phyloP scores from a whole-genome alignment of 1,140 invertebrate genomes.

The Lucilia sericata region DNA sequence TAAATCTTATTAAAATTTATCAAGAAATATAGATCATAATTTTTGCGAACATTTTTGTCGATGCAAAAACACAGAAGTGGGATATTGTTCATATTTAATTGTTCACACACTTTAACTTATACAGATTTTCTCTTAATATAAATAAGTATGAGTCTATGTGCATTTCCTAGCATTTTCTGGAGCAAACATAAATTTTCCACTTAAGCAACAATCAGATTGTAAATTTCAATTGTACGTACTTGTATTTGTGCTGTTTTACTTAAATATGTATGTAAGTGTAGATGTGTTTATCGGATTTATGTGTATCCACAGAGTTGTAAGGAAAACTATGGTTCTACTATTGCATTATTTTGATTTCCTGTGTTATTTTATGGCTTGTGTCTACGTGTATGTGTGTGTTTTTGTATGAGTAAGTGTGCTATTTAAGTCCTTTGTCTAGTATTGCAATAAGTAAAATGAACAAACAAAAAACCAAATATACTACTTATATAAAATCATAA shows the following conservation, averaged over 20 bases:
- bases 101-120: too few species aligned
- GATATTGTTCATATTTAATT: too few species aligned
- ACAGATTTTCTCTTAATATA: background rate
- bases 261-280: too few species aligned
- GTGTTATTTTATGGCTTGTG: background rate
- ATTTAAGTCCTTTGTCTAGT: background rate
- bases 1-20: too few species aligned
- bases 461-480: too few species aligned
- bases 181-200: constrained; percentile 37
- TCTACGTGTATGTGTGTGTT: too few species aligned
- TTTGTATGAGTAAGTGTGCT: too few species aligned
- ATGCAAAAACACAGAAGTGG: too few species aligned
- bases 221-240: constrained; percentile 35
- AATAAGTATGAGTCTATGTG: background rate
- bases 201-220: constrained; percentile 44
- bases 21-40: too few species aligned
- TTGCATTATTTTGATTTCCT: background rate
- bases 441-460: background rate
- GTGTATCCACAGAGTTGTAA: background rate
- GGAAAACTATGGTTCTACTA: background rate
- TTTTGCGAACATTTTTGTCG: too few species aligned
- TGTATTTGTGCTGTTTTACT: too few species aligned
- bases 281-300: too few species aligned
- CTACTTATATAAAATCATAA: background rate
- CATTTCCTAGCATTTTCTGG: background rate